These are phyloP conservation scores for Paracanthobrama guichenoti DNA, from an alignment of 2,113 vertebrate genomes.

Conservation along the genomic window DNA sequence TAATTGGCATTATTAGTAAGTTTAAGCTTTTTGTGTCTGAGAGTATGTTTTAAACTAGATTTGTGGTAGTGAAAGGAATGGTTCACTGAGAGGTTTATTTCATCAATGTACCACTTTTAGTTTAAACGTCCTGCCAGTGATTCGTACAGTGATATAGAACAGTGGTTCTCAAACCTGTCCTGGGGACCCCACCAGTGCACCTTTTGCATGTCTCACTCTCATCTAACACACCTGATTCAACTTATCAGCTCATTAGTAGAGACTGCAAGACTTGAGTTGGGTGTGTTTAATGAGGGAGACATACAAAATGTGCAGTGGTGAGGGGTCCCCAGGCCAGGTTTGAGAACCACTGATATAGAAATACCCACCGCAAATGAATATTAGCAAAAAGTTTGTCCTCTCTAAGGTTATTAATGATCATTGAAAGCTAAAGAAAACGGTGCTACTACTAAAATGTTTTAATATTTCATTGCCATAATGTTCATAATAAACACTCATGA, in stretches of 20 bases:
- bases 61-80: not conserved
- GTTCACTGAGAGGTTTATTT: not conserved
- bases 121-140: not conserved
- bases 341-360: too few relatives aligned
- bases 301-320: too few relatives aligned
- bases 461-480: not conserved
- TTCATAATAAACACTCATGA: not conserved
- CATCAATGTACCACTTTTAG: not conserved
- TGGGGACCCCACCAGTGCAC: too few relatives aligned
- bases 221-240: too few relatives aligned
- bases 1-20: not conserved
- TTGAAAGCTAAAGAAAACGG: not conserved
- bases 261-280: too few relatives aligned
- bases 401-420: not conserved
- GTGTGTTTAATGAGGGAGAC: too few relatives aligned
- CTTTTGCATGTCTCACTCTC: too few relatives aligned
- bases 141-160: not conserved
- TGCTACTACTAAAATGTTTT: constrained; percentile 9
- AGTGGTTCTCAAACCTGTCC: too few relatives aligned
- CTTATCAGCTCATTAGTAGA: too few relatives aligned
- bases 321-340: too few relatives aligned
- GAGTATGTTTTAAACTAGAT: not conserved
- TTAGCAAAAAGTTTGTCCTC: not conserved
- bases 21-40: not conserved
- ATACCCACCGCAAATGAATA: not conserved